Conservation (phyloP, 2,888 invertebrate species). For the Galerucella nymphaeae region DNA sequence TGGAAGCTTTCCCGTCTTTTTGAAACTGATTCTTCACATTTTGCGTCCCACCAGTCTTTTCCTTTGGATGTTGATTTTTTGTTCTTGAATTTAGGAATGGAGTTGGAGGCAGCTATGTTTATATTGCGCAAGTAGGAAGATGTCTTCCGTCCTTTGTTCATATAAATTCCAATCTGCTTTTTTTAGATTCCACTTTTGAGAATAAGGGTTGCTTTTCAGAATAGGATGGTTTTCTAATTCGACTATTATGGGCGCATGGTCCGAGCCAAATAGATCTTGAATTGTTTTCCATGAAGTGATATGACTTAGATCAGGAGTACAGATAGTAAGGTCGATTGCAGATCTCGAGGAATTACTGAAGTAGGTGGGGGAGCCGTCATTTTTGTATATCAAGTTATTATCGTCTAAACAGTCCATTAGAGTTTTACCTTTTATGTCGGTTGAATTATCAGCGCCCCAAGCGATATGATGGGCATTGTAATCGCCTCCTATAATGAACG, state of each 20-base stretch:
- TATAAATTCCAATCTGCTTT: too few species aligned
- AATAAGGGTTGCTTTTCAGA: too few species aligned
- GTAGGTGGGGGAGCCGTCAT: constrained; percentile 23
- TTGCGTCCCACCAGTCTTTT: constrained; percentile 21
- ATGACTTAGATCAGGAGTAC: constrained; percentile 11
- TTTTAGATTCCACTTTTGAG: too few species aligned
- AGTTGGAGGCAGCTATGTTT: constrained; percentile 7
- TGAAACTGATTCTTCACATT: constrained; percentile 7
- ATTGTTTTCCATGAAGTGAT: neutral
- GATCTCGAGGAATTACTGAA: neutral
- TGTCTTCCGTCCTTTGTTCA: too few species aligned
- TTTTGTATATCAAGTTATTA: constrained; percentile 14
- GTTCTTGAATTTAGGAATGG: constrained; percentile 18
- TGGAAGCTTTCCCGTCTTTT: constrained; percentile 4
- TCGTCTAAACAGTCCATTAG: constrained; percentile 6
- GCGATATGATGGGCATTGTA: constrained; percentile 15
- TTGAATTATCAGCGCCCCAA: constrained; percentile 3
- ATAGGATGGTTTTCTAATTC: too few species aligned
- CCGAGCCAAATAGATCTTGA: constrained; percentile 16
- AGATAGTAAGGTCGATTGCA: constrained; percentile 23
- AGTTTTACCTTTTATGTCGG: neutral
- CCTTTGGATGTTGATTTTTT: constrained; percentile 14
- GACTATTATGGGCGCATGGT: neutral
- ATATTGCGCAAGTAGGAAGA: neutral
- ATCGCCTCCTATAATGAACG: constrained; percentile 19